Conservation (phyloP, 2,888 invertebrate genomes). For the Netelia fuscicornis region DNA sequence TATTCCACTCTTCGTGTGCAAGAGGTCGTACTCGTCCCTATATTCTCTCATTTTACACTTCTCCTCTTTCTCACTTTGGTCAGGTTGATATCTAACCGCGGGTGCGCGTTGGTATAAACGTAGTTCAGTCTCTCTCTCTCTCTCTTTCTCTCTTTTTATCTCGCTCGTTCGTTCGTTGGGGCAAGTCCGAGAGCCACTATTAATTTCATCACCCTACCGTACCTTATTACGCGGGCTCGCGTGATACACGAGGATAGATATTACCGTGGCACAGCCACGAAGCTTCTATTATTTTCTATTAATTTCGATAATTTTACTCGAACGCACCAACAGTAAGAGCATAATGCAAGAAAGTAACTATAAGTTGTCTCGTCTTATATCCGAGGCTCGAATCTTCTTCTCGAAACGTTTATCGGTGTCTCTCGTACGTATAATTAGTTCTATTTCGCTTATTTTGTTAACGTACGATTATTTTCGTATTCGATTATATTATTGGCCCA, state of each 20-base stretch:
- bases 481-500: neutral
- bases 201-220: constrained; percentile 68
- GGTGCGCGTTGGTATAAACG: constrained; percentile 46
- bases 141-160: neutral
- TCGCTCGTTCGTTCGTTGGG: neutral
- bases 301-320: constrained; percentile 50
- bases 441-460: neutral
- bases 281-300: constrained; percentile 60
- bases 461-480: neutral
- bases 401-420: too few relatives aligned
- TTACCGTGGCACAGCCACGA: neutral
- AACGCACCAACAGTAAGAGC: neutral
- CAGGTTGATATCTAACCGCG: constrained; percentile 25
- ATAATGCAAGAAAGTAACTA: neutral
- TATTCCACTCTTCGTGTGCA: constrained; percentile 39
- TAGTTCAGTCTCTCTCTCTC: constrained; percentile 16
- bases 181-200: constrained; percentile 67
- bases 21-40: constrained; percentile 30
- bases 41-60: constrained; percentile 11
- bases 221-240: constrained; percentile 65
- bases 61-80: constrained; percentile 1
- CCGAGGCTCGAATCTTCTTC: too few relatives aligned
- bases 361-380: constrained; percentile 7
- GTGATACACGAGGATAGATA: constrained; percentile 64
- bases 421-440: constrained; percentile 17